Evolutionary conservation across 1,140 invertebrate genomes (phyloP), one percentile per base, ranked within the genome.

Genomic region (Drosophila ogumai): DNA sequence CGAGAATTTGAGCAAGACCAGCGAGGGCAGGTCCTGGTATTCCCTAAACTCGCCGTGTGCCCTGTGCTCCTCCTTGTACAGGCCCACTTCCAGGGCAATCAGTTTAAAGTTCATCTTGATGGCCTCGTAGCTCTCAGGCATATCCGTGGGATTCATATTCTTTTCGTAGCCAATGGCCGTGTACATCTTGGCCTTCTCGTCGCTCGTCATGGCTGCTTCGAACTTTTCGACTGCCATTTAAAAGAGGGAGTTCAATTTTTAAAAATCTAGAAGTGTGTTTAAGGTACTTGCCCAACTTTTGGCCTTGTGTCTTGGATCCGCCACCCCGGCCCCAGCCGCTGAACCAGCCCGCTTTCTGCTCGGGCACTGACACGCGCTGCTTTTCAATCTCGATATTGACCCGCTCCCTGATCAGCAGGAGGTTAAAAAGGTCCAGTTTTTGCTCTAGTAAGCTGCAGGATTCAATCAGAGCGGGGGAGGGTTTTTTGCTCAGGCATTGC

Each of bases 131-230:
- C 94, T 94, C 40, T 95, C 94, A 0, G 98, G 98, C 90, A 96
- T 95, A 77, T 96, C 95, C 2, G 95, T 92, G 6, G 96, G 96
- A 6, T 94, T 94, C 1, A 94, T 92, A 93, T 96, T 97, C 93
- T 99, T 98, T 87, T 98, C 95, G 93, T 99, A 99, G 84, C 98
- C 98, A 85, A 99, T 99, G 0, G 99, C 99, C 63, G 95, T 95
- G 92, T 96, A 99, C 13, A 99, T 93, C 90, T 99, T 99, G 52
- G 95, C 94, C 92, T 98, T 98, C 91, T 99, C 99, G 60, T 98
- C 97, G 0, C 95, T 86, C 6, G 97, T 98, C 96, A 99, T 98
- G 12, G 96, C 97, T 55, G 96, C 96, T 91, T 98, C 95, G 86
- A 99, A 96, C 91, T 98, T 95, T 77, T 96, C 95, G 1, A 52